Evolutionary conservation across 2,888 invertebrate species (phyloP), one percentile per base, ranked within the genome.

Genomic region (Drosophila incognita): DNA sequence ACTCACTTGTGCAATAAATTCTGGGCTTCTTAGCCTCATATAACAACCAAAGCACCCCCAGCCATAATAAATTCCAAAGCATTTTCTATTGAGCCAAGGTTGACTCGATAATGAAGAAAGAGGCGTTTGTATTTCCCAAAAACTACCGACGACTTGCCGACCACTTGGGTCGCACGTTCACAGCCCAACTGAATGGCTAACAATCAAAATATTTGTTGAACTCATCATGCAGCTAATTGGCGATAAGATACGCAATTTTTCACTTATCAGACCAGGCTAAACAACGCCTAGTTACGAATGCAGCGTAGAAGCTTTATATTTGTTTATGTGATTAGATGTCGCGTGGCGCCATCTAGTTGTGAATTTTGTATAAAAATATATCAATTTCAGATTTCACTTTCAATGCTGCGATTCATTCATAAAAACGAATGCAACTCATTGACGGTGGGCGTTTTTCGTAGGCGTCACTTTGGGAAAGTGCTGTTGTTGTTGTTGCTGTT

Each of bases 61-160:
- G 33, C 87, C 89, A 90, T 24, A 87, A 70, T 27, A 88, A 60
- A 70, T 69, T 72, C 78, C 89, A 90, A 72, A 88, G 53, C 87
- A 87, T 89, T 74, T 69, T 69, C 33, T 33, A n/a, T 42, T 66
- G 58, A 61, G 38, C 82, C 78, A 81, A 67, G 57, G 59, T 53
- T 57, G 59, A 74, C 27, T 66, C 10, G 42, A 40, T 29, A 65
- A 68, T 53, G 64, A 15, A 0, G 67, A 71, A 49, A 52, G 54
- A 60, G 51, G 58, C 49, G 46, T 51, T 33, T 27, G 11, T 54
- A 67, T 64, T 62, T 42, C 29, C 38, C 62, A 54, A 51, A 8
- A 15, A 42, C 46, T 36, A 24, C 42, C 62, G 36, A 29, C 51
- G 33, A 48, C 52, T 27, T 53, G 18, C 42, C 68, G 68, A 78